phyloP scores from a whole-genome alignment of 2,888 invertebrate species.

The Ophioninae sp. region DNA sequence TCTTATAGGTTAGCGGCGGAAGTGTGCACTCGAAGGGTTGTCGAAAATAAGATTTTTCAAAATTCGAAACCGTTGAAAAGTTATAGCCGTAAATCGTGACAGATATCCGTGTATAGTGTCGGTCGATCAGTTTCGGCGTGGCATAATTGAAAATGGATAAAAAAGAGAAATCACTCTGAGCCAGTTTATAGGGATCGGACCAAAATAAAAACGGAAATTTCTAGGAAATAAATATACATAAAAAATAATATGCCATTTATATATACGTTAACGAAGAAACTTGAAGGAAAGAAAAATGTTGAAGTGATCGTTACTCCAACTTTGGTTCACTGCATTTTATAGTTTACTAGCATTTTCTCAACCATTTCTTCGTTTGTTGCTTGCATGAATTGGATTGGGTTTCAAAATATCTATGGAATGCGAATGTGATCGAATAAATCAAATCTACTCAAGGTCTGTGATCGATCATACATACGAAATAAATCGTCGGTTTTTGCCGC shows the following conservation, averaged over 20 bases:
- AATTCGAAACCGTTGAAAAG: too few relatives aligned
- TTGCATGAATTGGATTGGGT: constrained; percentile 30
- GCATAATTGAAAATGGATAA: too few relatives aligned
- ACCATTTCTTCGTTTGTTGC: constrained; percentile 34
- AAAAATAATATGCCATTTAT: background rate
- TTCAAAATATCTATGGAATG: constrained; percentile 12
- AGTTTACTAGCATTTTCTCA: background rate
- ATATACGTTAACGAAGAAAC: background rate
- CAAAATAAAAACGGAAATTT: constrained; percentile 38
- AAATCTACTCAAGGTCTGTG: constrained; percentile 1
- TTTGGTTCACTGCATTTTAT: background rate
- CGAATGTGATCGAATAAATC: constrained; percentile 3
- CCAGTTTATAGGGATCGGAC: background rate
- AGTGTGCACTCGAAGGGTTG: too few relatives aligned
- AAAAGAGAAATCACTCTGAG: too few relatives aligned
- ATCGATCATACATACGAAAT: too few relatives aligned
- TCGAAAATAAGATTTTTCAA: too few relatives aligned
- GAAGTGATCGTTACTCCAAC: background rate
- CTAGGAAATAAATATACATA: background rate
- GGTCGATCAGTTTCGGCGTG: too few relatives aligned
- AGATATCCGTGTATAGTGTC: too few relatives aligned
- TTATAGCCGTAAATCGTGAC: too few relatives aligned
- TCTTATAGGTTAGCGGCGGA: too few relatives aligned
- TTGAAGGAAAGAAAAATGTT: background rate
- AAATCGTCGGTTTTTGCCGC: too few relatives aligned